Conservation (phyloP, 1,140 invertebrate species). For the Camponotus pennsylvanicus region DNA sequence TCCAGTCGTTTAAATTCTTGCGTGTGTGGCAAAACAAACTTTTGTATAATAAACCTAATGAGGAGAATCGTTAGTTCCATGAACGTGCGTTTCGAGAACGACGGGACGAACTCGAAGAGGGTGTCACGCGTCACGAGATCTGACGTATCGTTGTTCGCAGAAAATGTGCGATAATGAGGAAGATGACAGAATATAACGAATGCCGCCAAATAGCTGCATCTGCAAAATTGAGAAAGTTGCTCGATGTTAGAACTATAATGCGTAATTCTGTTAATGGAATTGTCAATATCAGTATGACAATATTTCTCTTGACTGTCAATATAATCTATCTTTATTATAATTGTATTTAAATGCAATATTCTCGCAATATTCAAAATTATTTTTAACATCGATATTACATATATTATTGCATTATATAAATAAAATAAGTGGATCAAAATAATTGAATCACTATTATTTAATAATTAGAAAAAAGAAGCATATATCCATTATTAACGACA, state of each 20-base stretch:
- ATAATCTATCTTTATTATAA: background rate
- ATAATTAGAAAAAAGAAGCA: background rate
- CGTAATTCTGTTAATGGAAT: conserved; percentile 11
- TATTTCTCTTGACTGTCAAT: background rate
- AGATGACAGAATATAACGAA: conserved; percentile 59
- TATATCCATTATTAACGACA: background rate
- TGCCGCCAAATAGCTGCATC: conserved; percentile 47
- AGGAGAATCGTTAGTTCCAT: conserved; percentile 53
- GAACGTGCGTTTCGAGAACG: conserved; percentile 60
- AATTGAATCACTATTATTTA: background rate
- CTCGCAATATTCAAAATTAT: background rate
- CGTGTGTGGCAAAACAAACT: conserved; percentile 52
- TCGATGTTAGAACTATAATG: background rate
- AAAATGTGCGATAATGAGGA: conserved; percentile 63
- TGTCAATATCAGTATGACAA: background rate
- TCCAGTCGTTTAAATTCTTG: conserved; percentile 3
- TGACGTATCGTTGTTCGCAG: conserved; percentile 64
- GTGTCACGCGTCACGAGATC: conserved; percentile 65
- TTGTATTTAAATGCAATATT: background rate
- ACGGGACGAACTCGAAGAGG: conserved; percentile 11
- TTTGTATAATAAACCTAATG: conserved; percentile 50
- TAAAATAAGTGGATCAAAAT: background rate
- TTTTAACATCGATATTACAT: background rate
- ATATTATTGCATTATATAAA: background rate
- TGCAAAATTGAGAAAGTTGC: conserved; percentile 40